Base-by-base conservation (phyloP, 2,888 invertebrate genomes). In the Drosophila dives region DNA sequence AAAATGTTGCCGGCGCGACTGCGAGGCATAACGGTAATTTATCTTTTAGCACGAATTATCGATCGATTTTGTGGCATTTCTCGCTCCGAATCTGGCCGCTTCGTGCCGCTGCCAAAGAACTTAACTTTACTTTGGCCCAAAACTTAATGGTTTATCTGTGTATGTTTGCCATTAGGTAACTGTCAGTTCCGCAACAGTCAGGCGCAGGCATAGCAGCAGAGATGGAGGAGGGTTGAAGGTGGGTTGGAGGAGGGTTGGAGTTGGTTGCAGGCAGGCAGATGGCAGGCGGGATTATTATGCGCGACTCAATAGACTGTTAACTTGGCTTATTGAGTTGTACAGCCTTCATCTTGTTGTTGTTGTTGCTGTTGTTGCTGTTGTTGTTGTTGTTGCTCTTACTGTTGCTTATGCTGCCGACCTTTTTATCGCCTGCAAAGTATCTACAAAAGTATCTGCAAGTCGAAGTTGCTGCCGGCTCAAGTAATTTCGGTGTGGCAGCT, bases 81-180 rank as follows among this genome's bases (percentile, higher is more conserved):
- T 61, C 59, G 48, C 49, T 58, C 51, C 38, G 51, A 38, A 42
- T 40, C 48, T 59, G 20, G 33, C 23, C 10, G 55, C n/a, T 70
- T 66, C 61, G 65, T 65, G 73, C 51, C 72, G 42, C 36, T 34
- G 33, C 48, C 58, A 66, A 64, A 77, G 73, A 87, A 81, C 80
- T 77, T 73, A 70, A 75, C 77, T 72, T 77, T 63, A 59, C 72
- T 83, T 72, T 64, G 75, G 70, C 45, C 73, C 59, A 64, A 87
- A 77, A 87, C 87, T 89, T 87, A 87, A 87, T 88, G 90, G 83
- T 86, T 88, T 90, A 90, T 89, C 87, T 90, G 77, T 77, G 80
- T 80, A 84, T 88, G 90, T 85, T 90, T 89, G 90, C 84, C 84
- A 87, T 90, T 90, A 87, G 87, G 86, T 90, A 86, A 90, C 86